phyloP scores from a whole-genome alignment of 1,140 invertebrate species.

The Pseudobourletiella spinata region DNA sequence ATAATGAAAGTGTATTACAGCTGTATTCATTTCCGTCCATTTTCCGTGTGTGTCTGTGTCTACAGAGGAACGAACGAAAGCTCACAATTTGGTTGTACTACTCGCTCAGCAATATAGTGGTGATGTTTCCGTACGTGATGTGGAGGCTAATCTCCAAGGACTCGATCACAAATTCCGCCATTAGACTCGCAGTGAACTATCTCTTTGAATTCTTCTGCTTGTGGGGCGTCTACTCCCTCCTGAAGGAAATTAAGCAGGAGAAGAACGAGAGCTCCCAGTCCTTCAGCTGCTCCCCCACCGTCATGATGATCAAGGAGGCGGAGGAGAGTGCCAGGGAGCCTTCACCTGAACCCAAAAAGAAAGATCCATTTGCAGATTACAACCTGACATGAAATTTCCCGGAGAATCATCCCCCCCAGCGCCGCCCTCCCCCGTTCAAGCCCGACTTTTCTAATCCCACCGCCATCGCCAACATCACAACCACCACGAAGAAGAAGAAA shows the following conservation, averaged over 20 bases:
- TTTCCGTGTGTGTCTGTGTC: too few relatives aligned
- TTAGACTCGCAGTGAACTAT: neutral
- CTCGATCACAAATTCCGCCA: neutral
- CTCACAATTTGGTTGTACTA: neutral
- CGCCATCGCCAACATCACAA: too few relatives aligned
- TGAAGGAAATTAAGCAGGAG: neutral
- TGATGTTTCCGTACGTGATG: conserved; percentile 7
- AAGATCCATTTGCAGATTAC: conserved; percentile 1
- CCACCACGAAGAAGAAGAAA: too few relatives aligned
- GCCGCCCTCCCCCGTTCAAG: too few relatives aligned
- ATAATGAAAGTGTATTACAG: too few relatives aligned
- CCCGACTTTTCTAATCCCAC: too few relatives aligned
- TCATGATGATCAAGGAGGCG: neutral
- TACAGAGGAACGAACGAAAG: conserved; percentile 4
- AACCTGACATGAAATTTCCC: conserved; percentile 1
- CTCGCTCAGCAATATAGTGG: neutral
- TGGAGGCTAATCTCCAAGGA: neutral
- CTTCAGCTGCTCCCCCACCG: neutral
- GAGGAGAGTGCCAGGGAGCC: neutral
- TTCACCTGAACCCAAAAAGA: neutral
- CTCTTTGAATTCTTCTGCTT: neutral
- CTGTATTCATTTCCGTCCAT: too few relatives aligned
- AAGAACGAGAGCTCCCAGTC: neutral
- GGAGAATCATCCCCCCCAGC: too few relatives aligned
- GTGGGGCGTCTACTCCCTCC: neutral